Conservation (phyloP, 2,888 invertebrate genomes). For the Scaptomyza caliginosa region DNA sequence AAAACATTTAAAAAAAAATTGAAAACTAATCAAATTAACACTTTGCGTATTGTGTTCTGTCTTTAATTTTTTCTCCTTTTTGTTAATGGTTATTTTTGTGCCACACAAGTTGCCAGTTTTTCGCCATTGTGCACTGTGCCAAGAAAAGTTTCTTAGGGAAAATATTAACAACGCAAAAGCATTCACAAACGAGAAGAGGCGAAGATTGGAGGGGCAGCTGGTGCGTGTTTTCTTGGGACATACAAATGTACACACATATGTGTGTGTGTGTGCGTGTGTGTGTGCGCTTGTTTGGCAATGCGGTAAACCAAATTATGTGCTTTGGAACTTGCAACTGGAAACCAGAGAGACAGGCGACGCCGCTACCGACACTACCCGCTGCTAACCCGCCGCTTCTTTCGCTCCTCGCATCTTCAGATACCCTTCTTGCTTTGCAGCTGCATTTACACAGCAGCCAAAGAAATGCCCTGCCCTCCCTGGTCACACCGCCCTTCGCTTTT, state of each 20-base stretch:
- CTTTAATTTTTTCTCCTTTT: background rate
- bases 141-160: slow-evolving; percentile 50
- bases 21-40: too few species aligned
- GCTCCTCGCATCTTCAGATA: too few species aligned
- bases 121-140: slow-evolving; percentile 25
- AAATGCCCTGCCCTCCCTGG: background rate
- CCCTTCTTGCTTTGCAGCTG: background rate
- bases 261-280: background rate
- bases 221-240: slow-evolving; percentile 43
- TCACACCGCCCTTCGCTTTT: background rate
- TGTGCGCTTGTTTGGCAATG: slow-evolving; percentile 40
- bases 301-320: slow-evolving; percentile 66
- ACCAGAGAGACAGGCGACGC: slow-evolving; percentile 22
- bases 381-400: background rate
- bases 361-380: background rate
- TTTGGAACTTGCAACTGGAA: slow-evolving; percentile 53
- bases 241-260: slow-evolving; percentile 14
- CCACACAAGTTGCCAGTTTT: background rate
- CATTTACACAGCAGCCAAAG: slow-evolving; percentile 41
- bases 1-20: too few species aligned
- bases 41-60: too few species aligned
- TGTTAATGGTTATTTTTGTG: background rate
- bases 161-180: slow-evolving; percentile 52
- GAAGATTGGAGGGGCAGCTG: background rate
- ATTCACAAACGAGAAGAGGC: background rate